Base-by-base conservation (phyloP, 37 sponge, comb jelly and placozoan genomes). In the Hexactinellida sp. region DNA sequence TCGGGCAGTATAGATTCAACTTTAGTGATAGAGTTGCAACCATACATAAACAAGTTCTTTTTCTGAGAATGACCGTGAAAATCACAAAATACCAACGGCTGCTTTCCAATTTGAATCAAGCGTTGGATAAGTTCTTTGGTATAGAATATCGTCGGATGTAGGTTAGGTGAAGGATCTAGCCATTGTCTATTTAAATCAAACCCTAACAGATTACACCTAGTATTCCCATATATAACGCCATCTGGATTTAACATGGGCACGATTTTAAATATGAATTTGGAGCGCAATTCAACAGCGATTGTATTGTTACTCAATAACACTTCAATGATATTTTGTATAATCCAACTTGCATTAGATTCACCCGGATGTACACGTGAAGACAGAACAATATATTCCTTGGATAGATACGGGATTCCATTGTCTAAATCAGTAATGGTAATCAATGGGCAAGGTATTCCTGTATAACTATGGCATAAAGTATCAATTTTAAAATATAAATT, bases 161-260 rank as follows among this genome's bases (percentile, higher is more conserved):
- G 83, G 1, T 86, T 88, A 71, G 90, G 90, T 16, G 84, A 38
- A 10, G 92, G 92, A 0, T 37, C 84, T 83, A 85, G 90, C 85
- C 89, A 96, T 54, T 89, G 88, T 52, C 97, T 51, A 88, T 96
- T 96, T 9, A 96, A 91, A 54, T 96, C 97, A 19, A 91, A 85
- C 30, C 92, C 94, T 54, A 90, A 82, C 71, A 96, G 63, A 0
- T 92, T 92, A 28, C 91, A 88, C 0, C 97, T 82, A 51, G 92
- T 92, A 85, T 93, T 93, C 36, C 97, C 97, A 34, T 90, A 92
- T 37, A 93, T 90, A 38, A 96, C 97, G n/a, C 97, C 97, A 84
- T 96, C 97, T 37, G 94, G 97, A 86, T 96, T 96, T 52, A 96
- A 82, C 94, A 96, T 96, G 1, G 97, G 97, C 0, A 96, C 87